phyloP scores from a whole-genome alignment of 2,888 invertebrate species.

The Salpingus planirostris region DNA sequence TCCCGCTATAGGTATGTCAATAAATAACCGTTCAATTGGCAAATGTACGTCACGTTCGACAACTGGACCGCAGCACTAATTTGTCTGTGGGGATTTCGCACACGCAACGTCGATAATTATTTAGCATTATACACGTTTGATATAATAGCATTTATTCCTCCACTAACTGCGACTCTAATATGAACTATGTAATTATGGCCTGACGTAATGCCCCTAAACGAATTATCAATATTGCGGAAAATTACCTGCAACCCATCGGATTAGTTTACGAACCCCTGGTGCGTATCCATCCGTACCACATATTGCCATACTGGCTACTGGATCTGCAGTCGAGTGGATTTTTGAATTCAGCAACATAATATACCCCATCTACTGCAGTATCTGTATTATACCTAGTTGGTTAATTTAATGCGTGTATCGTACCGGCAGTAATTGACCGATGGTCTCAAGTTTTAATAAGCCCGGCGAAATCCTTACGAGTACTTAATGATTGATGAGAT shows the following conservation, averaged over 20 bases:
- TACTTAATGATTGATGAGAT: conserved; percentile 30
- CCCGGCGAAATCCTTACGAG: conserved; percentile 22
- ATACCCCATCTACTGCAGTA: no score
- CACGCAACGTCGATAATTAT: conserved; percentile 39
- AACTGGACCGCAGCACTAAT: conserved; percentile 37
- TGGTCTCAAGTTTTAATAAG: conserved; percentile 30
- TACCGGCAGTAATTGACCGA: conserved; percentile 26
- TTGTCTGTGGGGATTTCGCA: conserved; percentile 34
- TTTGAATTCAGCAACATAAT: no score
- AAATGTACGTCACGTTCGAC: conserved; percentile 39
- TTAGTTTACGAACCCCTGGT: no score
- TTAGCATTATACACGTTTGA: conserved; percentile 38
- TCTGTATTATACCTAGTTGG: no score
- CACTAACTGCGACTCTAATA: no score
- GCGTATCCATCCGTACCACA: no score
- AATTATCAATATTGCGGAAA: conserved; percentile 29
- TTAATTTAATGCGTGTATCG: conserved; percentile 1
- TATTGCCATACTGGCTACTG: no score
- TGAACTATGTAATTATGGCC: conserved; percentile 30
- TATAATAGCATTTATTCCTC: conserved; percentile 36
- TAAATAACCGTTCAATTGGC: conserved; percentile 35
- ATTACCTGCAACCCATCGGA: no score
- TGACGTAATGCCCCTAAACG: conserved; percentile 28
- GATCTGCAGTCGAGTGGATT: no score
- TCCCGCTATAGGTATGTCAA: conserved; percentile 27